Base-by-base conservation (phyloP, 2,113 vertebrate species). In the Scomber colias region DNA sequence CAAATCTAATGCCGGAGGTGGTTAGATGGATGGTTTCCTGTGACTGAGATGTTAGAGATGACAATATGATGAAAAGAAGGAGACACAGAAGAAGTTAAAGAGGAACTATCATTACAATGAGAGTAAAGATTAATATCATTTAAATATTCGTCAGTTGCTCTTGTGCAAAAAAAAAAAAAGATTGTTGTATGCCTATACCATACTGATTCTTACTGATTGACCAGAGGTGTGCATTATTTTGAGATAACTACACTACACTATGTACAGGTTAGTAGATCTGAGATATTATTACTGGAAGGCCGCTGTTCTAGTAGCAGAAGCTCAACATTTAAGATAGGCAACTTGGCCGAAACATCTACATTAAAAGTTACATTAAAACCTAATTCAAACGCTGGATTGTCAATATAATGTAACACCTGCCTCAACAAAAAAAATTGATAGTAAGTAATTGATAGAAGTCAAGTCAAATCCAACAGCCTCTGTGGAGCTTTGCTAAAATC, bases 1-100 rank as follows among this genome's bases (percentile, higher is more conserved):
- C 51, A 87, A 71, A 83, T 84, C 55, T 19, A 87, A 66, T 75
- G 55, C 9, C 30, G 46, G 56, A 30, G 51, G 66, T 46, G 45
- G 67, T 48, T n/a, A 5, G 24, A 70, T 31, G 60, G 68, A 72
- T 53, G 67, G 54, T 62, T 84, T 86, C 51, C 68, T 80, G 61
- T 17, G 59, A 75, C 48, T 31, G 13, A 81, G 69, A 75, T 64
- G 56, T 57, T 68, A 44, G 57, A 57, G 48, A 35, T 59, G 53
- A 82, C n/a, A 71, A 40, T 51, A 49, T 59, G 60, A 60, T 50
- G n/a, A 45, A 68, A 65, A 59, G 21, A 31, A 71, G 35, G 35
- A 40, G 35, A 9, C 35, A 40, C 8, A 40, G 35, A 40, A 40
- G 35, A 40, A 40, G 35, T 7, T 9, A 8, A 40, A 40, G 35